phyloP scores from a whole-genome alignment of 92 coral and sea anemone genomes.

The Bergia puertoricense region DNA sequence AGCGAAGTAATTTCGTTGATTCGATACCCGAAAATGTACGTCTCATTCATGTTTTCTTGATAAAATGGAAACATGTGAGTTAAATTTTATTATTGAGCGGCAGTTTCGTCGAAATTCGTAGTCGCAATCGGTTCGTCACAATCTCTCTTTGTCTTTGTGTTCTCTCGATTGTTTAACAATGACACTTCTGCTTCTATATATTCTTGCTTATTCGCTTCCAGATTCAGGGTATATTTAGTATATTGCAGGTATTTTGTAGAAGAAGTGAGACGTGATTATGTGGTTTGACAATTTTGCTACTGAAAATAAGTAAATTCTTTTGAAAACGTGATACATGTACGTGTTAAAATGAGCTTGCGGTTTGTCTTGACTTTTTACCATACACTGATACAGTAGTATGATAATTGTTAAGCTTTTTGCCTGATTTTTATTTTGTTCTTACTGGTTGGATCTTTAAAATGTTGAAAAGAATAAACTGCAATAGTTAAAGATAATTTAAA shows the following conservation, averaged over 20 bases:
- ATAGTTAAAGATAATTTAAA: neutral
- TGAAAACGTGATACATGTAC: too few relatives aligned
- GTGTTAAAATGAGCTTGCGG: neutral
- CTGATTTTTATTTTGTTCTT: neutral
- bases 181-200: neutral
- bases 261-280: neutral
- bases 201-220: neutral
- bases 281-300: too few relatives aligned
- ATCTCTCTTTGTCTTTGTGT: constrained; percentile 7
- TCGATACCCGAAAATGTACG: neutral
- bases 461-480: neutral
- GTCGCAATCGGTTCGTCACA: neutral
- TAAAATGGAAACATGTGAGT: neutral
- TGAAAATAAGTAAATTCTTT: neutral
- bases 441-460: neutral
- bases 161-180: neutral
- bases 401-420: neutral
- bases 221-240: neutral
- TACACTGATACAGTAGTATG: neutral
- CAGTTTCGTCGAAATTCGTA: neutral
- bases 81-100: neutral
- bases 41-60: neutral
- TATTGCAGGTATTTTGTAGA: neutral
- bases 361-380: neutral
- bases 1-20: neutral